These are phyloP conservation scores for Chondrosia reniformis DNA, from an alignment of 37 sponge, comb jelly and placozoan genomes.

Conservation along the genomic window DNA sequence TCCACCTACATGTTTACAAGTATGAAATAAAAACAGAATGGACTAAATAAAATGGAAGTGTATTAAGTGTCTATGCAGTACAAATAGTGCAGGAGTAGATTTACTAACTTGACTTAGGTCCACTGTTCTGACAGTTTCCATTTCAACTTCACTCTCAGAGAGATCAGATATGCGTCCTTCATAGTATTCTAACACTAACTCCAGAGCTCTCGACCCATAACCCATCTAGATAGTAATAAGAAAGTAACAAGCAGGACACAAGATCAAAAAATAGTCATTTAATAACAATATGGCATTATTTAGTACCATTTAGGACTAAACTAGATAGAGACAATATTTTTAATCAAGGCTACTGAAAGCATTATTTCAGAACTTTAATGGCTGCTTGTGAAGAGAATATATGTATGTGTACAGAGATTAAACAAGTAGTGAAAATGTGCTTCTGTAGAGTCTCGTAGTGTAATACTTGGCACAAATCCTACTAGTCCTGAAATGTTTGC, in stretches of 20 bases:
- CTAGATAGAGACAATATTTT: too few relatives aligned
- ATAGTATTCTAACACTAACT: conserved; percentile 76
- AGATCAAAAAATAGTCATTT: too few relatives aligned
- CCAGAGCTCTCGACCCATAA: conserved; percentile 85
- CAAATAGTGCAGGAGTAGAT: background rate
- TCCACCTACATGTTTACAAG: background rate
- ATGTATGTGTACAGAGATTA: too few relatives aligned
- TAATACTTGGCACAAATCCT: too few relatives aligned
- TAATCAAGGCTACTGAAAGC: too few relatives aligned
- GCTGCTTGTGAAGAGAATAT: too few relatives aligned
- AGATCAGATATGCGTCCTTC: conserved; percentile 51
- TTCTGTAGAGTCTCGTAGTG: too few relatives aligned
- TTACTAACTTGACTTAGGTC: background rate
- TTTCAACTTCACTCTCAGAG: conserved; percentile 16
- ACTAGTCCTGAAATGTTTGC: too few relatives aligned
- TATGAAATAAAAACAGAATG: background rate
- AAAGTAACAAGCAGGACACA: background rate
- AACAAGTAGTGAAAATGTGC: too few relatives aligned
- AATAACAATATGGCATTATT: too few relatives aligned
- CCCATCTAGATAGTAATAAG: conserved; percentile 68
- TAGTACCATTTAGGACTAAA: too few relatives aligned
- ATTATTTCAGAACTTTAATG: too few relatives aligned
- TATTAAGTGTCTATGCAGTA: background rate
- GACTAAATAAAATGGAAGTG: background rate
- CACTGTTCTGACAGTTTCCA: background rate